Conservation (phyloP, 2,113 vertebrate genomes). For the Rana temporaria region DNA sequence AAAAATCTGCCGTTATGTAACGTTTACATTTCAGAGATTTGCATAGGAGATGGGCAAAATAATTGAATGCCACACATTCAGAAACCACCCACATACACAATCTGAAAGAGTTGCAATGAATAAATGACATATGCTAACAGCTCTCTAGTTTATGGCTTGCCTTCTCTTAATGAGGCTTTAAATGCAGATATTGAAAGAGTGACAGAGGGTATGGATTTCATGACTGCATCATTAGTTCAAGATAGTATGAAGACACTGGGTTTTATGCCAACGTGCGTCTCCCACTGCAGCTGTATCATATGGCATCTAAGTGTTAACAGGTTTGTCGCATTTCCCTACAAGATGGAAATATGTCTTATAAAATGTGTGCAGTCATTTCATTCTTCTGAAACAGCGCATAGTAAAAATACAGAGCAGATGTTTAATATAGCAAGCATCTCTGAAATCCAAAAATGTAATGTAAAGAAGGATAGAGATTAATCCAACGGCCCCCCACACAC, state of each 20-base stretch:
- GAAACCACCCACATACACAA: conserved; percentile 67
- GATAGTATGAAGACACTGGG: conserved; percentile 42
- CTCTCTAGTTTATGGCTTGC: conserved; percentile 54
- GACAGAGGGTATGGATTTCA: conserved; percentile 53
- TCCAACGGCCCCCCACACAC: too few species aligned
- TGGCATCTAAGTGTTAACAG: conserved; percentile 37
- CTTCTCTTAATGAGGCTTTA: conserved; percentile 54
- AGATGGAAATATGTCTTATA: conserved; percentile 24
- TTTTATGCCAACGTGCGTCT: conserved; percentile 33
- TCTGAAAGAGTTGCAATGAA: conserved; percentile 62
- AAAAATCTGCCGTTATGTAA: conserved; percentile 55
- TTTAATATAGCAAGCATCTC: too few species aligned
- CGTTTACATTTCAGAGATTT: conserved; percentile 65
- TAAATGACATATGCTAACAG: conserved; percentile 57
- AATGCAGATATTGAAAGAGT: conserved; percentile 58
- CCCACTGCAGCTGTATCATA: conserved; percentile 16
- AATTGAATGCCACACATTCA: conserved; percentile 70
- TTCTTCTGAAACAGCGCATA: background rate
- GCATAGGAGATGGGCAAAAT: conserved; percentile 67
- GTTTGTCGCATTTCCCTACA: conserved; percentile 24
- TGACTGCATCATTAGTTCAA: conserved; percentile 53
- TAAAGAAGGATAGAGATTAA: too few species aligned
- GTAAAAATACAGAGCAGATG: too few species aligned
- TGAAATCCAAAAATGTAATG: too few species aligned
- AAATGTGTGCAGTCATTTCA: conserved; percentile 5